Base-by-base conservation (phyloP, 2,113 vertebrate genomes). In the Eurystomus gularis region DNA sequence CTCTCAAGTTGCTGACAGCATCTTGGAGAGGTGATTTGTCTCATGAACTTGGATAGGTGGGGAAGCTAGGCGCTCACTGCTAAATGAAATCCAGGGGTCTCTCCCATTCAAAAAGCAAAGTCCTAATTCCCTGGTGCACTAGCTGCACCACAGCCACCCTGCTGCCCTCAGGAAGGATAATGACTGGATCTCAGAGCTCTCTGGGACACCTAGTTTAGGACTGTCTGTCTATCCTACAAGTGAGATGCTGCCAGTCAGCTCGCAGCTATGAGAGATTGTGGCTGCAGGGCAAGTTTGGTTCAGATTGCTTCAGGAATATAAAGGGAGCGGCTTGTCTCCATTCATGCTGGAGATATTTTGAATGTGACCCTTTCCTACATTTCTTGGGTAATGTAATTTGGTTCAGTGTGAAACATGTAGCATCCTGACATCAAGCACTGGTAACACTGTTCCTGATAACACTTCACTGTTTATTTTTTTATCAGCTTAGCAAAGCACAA, bases 361-460 rank as follows among this genome's bases (percentile, higher is more conserved):
- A 49, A 18, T 19, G 25, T 28, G 83, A 9, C 14, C 10, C 33
- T 76, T 94, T 80, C 54, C 26, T 31, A 10, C 33, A 9, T 62
- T 58, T 7, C 14, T 39, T 55, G 26, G 9, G 12, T 78, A 52
- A 52, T 37, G 51, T 40, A 60, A n/a, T 68, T 82, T 81, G 9
- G 20, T 87, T 78, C 26, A 65, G 13, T 0, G 0, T 15, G 55
- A 84, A 81, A 81, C 0, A 0, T 33, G 40, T 73, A 57, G 21
- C 33, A 13, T 66, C 39, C 40, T 52, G 44, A 58, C 21, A 82
- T 58, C 39, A 75, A 55, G 31, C n/a, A n/a, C n/a, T n/a, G n/a
- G n/a, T n/a, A 13, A 51, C 3, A 8, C n/a, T n/a, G 7, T 33
- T 75, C 87, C 16, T 51, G 29, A 16, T 84, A 82, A 66, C 13